Evolutionary conservation across 1,140 invertebrate genomes (phyloP), one percentile per base, ranked within the genome.

Genomic region (Cecropterus lyciades): DNA sequence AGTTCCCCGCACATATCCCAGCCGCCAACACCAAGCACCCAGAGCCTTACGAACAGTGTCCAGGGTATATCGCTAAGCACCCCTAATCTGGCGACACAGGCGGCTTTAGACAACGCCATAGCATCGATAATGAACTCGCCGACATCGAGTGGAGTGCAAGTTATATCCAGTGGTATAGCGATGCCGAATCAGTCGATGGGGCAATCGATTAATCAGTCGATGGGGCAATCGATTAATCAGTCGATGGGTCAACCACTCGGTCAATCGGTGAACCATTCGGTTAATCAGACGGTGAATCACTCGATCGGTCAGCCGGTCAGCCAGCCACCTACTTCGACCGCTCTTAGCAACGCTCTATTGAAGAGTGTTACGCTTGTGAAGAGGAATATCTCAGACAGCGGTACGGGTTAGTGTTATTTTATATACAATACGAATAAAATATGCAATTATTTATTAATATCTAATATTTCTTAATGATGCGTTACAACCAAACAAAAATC

Each of bases 81-180:
- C 11, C 80, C 85, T 4, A 88, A 80, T 49, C 24, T 85, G n/a
- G 65, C 79, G 10, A 79, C 84, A 0, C 87, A 91, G 53, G 77
- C 82, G 0, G 85, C 86, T 2, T 33, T 89, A 1, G 85, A 89
- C 49, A 86, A 77, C 53, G 84, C 86, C 8, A 91, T 91, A 48
- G 86, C 89, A 4, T 87, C 81, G n/a, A 84, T 91, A 17, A 87
- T 89, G 64, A 79, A 84, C 66, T 82, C 82, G n/a, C 86, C 89
- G 0, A 78, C 75, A 5, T 73, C 77, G 17, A 74, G 73, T 37
- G 79, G 74, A 8, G 82, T 89, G 55, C 89, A 91, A 51, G 84
- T 91, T 0, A 85, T 91, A 69, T 84, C 86, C 24, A 86, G 77
- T 17, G 85, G 83, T 0, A 69, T 82, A 27, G 77, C 80, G 51